Conservation (phyloP, 2,797 vertebrate genomes). For the Uromys caudimaculatus region DNA sequence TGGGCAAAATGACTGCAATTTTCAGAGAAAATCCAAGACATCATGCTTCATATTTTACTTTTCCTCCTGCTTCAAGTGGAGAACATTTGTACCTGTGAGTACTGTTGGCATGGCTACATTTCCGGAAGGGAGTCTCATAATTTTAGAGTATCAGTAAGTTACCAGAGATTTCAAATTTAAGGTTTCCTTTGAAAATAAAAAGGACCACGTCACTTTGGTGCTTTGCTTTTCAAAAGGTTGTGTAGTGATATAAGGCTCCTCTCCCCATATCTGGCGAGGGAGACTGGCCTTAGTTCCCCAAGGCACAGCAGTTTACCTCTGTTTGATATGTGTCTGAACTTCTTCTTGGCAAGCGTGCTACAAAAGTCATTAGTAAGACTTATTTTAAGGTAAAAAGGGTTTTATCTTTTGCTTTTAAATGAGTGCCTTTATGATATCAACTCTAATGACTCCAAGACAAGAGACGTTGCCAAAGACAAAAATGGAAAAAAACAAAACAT, state of each 20-base stretch:
- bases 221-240: conserved; percentile 51
- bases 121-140: conserved; percentile 61
- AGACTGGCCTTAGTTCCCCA: background rate
- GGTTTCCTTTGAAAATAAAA: conserved; percentile 64
- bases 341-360: background rate
- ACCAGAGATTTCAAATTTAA: conserved; percentile 63
- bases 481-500: background rate
- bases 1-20: conserved; percentile 53
- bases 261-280: background rate
- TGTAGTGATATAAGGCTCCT: conserved; percentile 22
- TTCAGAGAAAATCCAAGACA: conserved; percentile 54
- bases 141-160: conserved; percentile 71
- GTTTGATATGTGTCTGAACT: conserved; percentile 48
- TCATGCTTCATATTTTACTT: background rate
- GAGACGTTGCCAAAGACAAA: conserved; percentile 18
- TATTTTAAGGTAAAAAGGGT: background rate
- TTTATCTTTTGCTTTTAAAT: conserved; percentile 50
- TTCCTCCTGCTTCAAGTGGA: conserved; percentile 55
- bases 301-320: background rate
- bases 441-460: background rate
- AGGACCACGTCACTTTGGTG: conserved; percentile 7
- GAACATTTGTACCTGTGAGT: conserved; percentile 67
- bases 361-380: conserved; percentile 46
- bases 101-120: conserved; percentile 63
- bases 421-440: background rate